A percentile compares a stretch with the other conserved stretches of the same genome.
phyloP scores from a whole-genome alignment of 2,797 vertebrate species.

The Enteromius radiatus region DNA sequence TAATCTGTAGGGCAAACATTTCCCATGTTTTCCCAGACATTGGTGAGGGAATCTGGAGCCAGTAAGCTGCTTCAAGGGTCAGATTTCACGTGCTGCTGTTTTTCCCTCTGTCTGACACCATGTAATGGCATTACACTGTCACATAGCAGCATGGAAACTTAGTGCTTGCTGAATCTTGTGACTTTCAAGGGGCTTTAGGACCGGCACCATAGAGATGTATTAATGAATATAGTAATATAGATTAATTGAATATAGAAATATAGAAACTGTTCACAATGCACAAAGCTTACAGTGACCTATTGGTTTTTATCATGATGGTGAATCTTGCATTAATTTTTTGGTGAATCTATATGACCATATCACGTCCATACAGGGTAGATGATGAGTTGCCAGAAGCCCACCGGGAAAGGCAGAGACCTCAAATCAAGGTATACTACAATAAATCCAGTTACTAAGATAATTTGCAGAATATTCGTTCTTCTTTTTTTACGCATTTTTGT shows the following conservation, averaged over 20 bases:
- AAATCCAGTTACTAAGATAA: not conserved
- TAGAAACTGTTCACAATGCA: not conserved
- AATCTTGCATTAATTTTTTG: slow-evolving; percentile 3
- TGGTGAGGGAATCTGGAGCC: slow-evolving; percentile 40
- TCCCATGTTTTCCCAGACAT: slow-evolving; percentile 34
- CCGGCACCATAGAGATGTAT: not conserved
- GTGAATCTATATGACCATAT: not conserved
- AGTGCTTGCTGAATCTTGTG: slow-evolving; percentile 19
- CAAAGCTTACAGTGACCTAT: not conserved
- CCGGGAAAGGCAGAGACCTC: slow-evolving; percentile 30
- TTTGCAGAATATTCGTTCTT: too few relatives aligned
- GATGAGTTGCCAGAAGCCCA: slow-evolving; percentile 8
- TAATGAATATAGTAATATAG: not conserved
- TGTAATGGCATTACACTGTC: slow-evolving; percentile 25
- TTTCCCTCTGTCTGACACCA: slow-evolving; percentile 51
- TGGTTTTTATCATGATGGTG: slow-evolving; percentile 8
- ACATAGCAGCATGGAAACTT: slow-evolving; percentile 10
- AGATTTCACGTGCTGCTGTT: slow-evolving; percentile 71
- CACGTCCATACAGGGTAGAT: slow-evolving; percentile 40
- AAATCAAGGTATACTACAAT: slow-evolving; percentile 50
- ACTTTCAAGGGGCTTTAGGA: not conserved
- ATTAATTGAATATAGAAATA: not conserved
- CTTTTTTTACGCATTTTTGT: not conserved
- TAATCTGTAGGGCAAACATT: slow-evolving; percentile 21
- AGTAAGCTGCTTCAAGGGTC: slow-evolving; percentile 70